phyloP scores from a whole-genome alignment of 2,888 invertebrate genomes.

The Himalopsyche tibetana region DNA sequence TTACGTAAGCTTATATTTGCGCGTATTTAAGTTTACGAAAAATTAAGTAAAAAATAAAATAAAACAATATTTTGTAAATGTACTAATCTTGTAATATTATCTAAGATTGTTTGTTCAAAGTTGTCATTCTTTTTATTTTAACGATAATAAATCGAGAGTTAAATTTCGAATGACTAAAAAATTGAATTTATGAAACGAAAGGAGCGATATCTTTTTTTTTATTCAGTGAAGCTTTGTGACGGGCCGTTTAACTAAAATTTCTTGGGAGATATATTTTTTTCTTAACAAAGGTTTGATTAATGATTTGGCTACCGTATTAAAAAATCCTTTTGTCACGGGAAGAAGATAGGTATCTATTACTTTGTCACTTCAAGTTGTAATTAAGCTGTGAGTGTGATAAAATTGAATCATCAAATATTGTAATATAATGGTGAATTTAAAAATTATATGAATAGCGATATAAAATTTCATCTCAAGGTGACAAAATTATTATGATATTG shows the following conservation, averaged over 20 bases:
- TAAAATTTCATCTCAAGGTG: no score
- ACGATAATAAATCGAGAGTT: neutral
- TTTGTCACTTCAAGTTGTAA: conserved; percentile 7
- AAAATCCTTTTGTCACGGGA: conserved; percentile 14
- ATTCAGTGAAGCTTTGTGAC: conserved; percentile 2
- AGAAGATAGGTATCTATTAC: conserved; percentile 6
- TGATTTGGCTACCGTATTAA: conserved; percentile 8
- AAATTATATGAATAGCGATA: no score
- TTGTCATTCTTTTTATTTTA: neutral
- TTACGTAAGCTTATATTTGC: no score
- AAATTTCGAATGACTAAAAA: conserved; percentile 2
- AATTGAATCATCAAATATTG: neutral
- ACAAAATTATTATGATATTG: no score
- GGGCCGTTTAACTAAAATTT: conserved; percentile 15
- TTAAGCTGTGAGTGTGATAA: neutral
- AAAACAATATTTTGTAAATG: no score
- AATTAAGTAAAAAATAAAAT: no score
- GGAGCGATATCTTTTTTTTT: conserved; percentile 3
- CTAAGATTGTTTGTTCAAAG: no score
- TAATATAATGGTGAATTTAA: neutral
- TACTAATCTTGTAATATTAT: no score
- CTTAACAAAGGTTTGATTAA: conserved; percentile 25
- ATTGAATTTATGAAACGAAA: conserved; percentile 13
- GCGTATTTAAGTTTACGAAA: no score
- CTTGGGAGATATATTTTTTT: conserved; percentile 4